Conservation (phyloP, 2,888 invertebrate species). For the Neuroscelio doddi region DNA sequence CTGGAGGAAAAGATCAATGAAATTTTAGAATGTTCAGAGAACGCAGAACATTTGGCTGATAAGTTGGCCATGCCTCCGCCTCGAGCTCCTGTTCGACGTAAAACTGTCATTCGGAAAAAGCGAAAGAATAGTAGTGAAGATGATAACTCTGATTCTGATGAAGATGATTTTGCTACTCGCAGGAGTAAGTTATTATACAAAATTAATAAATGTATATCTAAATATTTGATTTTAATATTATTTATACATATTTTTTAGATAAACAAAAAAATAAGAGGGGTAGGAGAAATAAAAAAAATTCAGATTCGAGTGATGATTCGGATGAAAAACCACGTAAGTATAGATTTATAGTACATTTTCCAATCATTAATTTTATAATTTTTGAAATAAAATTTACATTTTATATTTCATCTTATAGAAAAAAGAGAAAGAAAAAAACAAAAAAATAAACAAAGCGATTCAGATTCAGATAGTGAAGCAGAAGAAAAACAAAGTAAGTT, state of each 20-base stretch:
- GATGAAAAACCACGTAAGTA: too few species aligned
- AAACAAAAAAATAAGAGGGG: too few species aligned
- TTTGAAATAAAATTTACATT: too few species aligned
- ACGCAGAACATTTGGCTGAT: constrained; percentile 44
- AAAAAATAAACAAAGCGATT: not conserved
- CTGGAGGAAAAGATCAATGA: constrained; percentile 65
- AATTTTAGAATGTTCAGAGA: constrained; percentile 54
- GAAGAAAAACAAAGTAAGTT: not conserved
- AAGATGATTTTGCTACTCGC: constrained; percentile 24
- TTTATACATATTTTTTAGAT: not conserved
- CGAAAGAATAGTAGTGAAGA: constrained; percentile 47
- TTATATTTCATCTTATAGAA: too few species aligned
- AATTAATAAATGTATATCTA: too few species aligned
- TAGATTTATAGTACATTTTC: too few species aligned
- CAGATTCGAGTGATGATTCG: too few species aligned
- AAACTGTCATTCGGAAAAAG: constrained; percentile 11
- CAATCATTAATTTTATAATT: too few species aligned
- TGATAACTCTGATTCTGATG: constrained; percentile 47
- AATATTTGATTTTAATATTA: too few species aligned
- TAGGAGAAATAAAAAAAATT: not conserved
- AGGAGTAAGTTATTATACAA: constrained; percentile 28
- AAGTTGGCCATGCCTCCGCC: constrained; percentile 66
- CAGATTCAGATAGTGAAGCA: not conserved
- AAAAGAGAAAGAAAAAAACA: not conserved
- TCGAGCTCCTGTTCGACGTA: constrained; percentile 33